Evolutionary conservation across 2,888 invertebrate genomes (phyloP), one percentile per base, ranked within the genome.

Genomic region (Homarus gammarus): DNA sequence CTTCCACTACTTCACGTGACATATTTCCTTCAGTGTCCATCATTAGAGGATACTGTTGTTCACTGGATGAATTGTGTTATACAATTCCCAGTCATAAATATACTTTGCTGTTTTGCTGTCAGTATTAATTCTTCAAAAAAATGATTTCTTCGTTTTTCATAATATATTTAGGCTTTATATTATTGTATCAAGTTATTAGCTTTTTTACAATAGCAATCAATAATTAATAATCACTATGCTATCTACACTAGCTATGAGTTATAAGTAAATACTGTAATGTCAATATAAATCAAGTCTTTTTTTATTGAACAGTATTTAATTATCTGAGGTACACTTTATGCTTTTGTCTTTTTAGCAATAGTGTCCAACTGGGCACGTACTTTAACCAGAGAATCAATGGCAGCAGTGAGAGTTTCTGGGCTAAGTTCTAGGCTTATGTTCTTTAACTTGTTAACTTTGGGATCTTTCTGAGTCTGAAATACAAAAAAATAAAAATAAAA

Each of bases 321-420:
- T n/a, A 38, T 33, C 12, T 18, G n/a, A 38, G 33, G n/a, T n/a
- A n/a, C 22, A 33, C 33, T 36, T 83, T 61, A 89, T 1, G 72
- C 81, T 15, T 84, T 85, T 15, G 89, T 85, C n/a, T 89, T 89
- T 22, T 85, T 84, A 44, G 89, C 89, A 36, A 89, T 89, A 40
- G 89, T 79, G 33, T 89, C 89, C 27, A 89, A 68, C 68, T 89
- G 89, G 2, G 89, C 49, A 12, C 84, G 84, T 12, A 89, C 89
- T 85, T 89, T 89, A 31, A 56, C 33, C 33, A 89, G 84, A 0
- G 89, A 89, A n/a, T 89, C 84, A 56, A 89, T 75, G 38, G 85
- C 72, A 36, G 84, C 51, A 18, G 79, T 44, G 15, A 89, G 72
- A 40, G 73, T 61, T 33, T 84, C 89, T 49, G 89, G 84, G 22